Base-by-base conservation (phyloP, 2,113 vertebrate species). In the Lichenostomus cassidix region DNA sequence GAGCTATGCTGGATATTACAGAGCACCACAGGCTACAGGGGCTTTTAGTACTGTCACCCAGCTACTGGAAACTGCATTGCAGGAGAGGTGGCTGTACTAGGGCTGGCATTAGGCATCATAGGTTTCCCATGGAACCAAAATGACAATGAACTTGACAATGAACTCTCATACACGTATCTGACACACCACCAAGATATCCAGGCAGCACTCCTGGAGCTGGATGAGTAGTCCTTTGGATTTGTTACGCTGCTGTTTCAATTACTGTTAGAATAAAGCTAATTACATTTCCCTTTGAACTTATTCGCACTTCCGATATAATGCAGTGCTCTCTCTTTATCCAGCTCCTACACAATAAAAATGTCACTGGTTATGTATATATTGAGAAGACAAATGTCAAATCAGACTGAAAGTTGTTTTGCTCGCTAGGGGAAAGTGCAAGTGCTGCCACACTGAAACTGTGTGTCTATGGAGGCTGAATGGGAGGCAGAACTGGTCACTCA, bases 21-120 rank as follows among this genome's bases (percentile, higher is more conserved):
- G 24, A 19, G 39, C 59, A 39, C 19, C 49, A 53, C 12, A 62
- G 64, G 64, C 53, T 53, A 5, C 5, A 16, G 46, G 7, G 67
- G 20, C 82, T 64, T 29, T 8, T 27, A 23, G 29, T 68, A 0
- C 4, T 41, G 24, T n/a, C 71, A 70, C n/a, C 27, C 37, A 9
- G 16, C 78, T 12, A 5, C 1, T 52, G 58, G 22, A 39, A 55
- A 22, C 1, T 33, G 29, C 44, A 13, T 24, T 41, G 20, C 49
- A 69, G 50, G 28, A 74, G 42, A 83, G 50, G 9, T 9, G 24
- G 46, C 64, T 69, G 50, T 20, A 41, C 14, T 14, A 24, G 35
- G 15, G 47, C 63, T 81, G 35, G 15, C 10, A 4, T 15, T 5
- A 59, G 9, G 39, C 1, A 3, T 0, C 5, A 9, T 19, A 19